Percentiles rank a stretch among this genome's conserved stretches.
Conservation (phyloP, 2,113 vertebrate species). For the Todiramphus chloris region DNA sequence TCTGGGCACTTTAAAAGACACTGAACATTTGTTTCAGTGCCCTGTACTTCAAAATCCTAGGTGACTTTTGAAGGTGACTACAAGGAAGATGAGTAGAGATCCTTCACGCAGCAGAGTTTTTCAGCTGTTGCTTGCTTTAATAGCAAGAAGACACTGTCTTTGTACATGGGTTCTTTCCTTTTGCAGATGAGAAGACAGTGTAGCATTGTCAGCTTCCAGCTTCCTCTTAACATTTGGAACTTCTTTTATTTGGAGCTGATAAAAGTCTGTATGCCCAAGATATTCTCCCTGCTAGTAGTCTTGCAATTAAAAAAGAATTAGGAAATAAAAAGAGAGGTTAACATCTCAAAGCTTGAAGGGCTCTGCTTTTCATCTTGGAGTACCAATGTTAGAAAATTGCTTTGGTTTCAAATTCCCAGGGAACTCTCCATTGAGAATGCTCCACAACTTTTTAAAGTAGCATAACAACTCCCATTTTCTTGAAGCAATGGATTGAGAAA, state of each 20-base stretch:
- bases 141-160: background rate
- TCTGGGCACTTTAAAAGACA: conserved; percentile 38
- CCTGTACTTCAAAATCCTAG: conserved; percentile 29
- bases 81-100: conserved; percentile 18
- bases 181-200: background rate
- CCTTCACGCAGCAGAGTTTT: background rate
- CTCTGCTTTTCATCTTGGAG: background rate
- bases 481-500: background rate
- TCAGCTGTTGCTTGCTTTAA: conserved; percentile 23
- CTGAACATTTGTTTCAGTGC: conserved; percentile 49
- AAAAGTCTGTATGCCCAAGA: background rate
- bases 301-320: conserved; percentile 21
- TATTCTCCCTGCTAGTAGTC: background rate
- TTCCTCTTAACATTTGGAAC: background rate
- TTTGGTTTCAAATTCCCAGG: background rate
- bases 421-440: background rate
- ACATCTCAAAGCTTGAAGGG: background rate
- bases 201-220: background rate
- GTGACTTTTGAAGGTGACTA: conserved; percentile 58
- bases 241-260: background rate
- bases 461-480: background rate
- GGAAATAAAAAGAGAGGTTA: background rate
- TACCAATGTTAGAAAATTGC: background rate
- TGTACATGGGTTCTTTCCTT: background rate
- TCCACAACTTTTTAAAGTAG: background rate